phyloP scores from a whole-genome alignment of 2,113 vertebrate genomes.

The Rattus norvegicus region DNA sequence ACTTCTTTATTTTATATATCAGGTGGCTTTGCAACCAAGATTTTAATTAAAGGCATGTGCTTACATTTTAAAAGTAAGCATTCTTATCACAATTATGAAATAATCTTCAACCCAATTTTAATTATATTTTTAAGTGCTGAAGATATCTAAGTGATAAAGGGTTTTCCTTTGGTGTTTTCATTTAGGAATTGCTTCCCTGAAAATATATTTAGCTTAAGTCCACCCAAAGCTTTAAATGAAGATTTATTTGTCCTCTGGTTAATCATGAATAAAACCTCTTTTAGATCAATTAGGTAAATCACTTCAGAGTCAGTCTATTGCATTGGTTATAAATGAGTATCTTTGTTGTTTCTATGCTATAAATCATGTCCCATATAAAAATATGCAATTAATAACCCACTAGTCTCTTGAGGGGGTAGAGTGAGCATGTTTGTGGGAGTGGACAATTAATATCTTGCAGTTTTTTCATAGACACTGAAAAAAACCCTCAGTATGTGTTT shows the following conservation, averaged over 20 bases:
- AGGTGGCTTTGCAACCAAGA: not conserved
- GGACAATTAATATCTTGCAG: slow-evolving; percentile 71
- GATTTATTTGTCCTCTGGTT: slow-evolving; percentile 85
- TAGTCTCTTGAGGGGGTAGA: slow-evolving; percentile 70
- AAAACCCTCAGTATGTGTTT: slow-evolving; percentile 78
- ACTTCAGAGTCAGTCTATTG: slow-evolving; percentile 78
- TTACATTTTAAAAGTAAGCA: slow-evolving; percentile 3
- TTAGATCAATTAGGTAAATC: slow-evolving; percentile 87
- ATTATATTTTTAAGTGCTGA: slow-evolving; percentile 19
- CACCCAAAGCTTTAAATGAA: slow-evolving; percentile 83
- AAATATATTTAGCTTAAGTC: slow-evolving; percentile 69
- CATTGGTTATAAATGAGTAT: slow-evolving; percentile 82
- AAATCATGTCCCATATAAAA: slow-evolving; percentile 74
- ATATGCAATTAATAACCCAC: slow-evolving; percentile 81
- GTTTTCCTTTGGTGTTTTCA: slow-evolving; percentile 61
- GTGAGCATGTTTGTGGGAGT: slow-evolving; percentile 71
- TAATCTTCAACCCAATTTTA: slow-evolving; percentile 24
- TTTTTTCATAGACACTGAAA: slow-evolving; percentile 77
- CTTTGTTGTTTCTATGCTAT: slow-evolving; percentile 79
- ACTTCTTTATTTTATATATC: not conserved
- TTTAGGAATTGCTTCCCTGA: slow-evolving; percentile 66
- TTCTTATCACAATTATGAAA: slow-evolving; percentile 21
- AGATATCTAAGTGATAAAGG: slow-evolving; percentile 43
- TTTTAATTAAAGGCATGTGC: not conserved
- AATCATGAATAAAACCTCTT: slow-evolving; percentile 83